phyloP scores from a whole-genome alignment of 2,888 invertebrate genomes.

The Noctua comes region DNA sequence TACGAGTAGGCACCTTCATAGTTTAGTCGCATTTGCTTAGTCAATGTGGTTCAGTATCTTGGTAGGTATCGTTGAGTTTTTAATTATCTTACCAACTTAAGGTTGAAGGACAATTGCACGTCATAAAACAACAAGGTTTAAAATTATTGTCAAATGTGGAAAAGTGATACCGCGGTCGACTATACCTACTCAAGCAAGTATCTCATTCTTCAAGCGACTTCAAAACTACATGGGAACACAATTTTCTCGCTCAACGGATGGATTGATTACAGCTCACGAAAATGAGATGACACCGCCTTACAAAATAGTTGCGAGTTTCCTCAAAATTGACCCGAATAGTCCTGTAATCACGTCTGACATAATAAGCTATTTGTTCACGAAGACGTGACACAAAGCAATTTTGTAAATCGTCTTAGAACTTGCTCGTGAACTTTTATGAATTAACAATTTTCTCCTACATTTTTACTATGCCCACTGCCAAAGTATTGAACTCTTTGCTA shows the following conservation, averaged over 20 bases:
- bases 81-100: neutral
- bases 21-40: neutral
- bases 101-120: neutral
- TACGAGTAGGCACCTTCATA: neutral
- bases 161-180: neutral
- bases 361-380: slow-evolving; percentile 46
- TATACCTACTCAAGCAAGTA: neutral
- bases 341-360: slow-evolving; percentile 32
- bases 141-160: neutral
- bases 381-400: slow-evolving; percentile 34
- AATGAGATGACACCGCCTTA: slow-evolving; percentile 7
- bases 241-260: slow-evolving; percentile 42
- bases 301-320: slow-evolving; percentile 28
- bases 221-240: slow-evolving; percentile 7
- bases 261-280: slow-evolving; percentile 36
- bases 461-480: neutral
- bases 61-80: neutral
- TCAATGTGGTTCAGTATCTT: neutral
- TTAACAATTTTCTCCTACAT: neutral
- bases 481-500: neutral
- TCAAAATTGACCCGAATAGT: slow-evolving; percentile 38
- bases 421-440: neutral
- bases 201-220: neutral
- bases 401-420: slow-evolving; percentile 9
- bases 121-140: neutral